Evolutionary conservation across 2,888 invertebrate species (phyloP).

Genomic region (Drosophila suboccidentalis): DNA sequence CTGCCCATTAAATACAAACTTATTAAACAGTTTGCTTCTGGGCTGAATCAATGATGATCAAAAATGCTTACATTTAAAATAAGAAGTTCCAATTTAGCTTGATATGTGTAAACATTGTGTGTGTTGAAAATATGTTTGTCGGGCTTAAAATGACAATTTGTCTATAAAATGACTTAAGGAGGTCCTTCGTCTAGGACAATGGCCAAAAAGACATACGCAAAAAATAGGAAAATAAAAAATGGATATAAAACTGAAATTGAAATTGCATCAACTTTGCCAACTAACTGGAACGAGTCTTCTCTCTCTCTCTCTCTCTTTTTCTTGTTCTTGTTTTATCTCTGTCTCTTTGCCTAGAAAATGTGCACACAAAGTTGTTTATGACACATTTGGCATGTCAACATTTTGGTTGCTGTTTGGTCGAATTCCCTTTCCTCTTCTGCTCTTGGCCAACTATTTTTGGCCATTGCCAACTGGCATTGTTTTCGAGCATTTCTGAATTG

Average conservation of each 20-base stretch:
- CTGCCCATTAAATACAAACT: not conserved
- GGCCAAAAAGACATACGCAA: constrained; percentile 1
- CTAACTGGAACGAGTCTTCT: constrained; percentile 14
- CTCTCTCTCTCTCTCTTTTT: constrained; percentile 1
- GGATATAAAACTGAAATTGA: constrained; percentile 46
- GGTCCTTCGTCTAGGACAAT: constrained; percentile 11
- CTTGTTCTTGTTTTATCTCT: not conserved
- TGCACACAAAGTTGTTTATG: constrained; percentile 60
- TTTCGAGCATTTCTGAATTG: constrained; percentile 39
- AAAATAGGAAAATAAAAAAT: constrained; percentile 2
- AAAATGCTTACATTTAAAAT: constrained; percentile 7
- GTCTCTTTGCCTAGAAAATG: constrained; percentile 18
- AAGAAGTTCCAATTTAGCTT: not conserved
- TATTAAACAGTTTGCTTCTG: not conserved
- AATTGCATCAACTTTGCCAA: constrained; percentile 55
- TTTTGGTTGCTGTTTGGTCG: constrained; percentile 51
- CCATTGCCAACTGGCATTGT: constrained; percentile 44
- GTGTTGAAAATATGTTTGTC: constrained; percentile 31
- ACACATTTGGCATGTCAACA: constrained; percentile 65
- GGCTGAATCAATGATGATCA: not conserved
- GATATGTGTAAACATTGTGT: constrained; percentile 8
- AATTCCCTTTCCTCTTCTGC: not conserved
- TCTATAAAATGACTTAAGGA: constrained; percentile 37
- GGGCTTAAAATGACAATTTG: constrained; percentile 33
- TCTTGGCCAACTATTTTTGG: constrained; percentile 11